phyloP scores from a whole-genome alignment of 2,888 invertebrate genomes.

The Fabriciana adippe region DNA sequence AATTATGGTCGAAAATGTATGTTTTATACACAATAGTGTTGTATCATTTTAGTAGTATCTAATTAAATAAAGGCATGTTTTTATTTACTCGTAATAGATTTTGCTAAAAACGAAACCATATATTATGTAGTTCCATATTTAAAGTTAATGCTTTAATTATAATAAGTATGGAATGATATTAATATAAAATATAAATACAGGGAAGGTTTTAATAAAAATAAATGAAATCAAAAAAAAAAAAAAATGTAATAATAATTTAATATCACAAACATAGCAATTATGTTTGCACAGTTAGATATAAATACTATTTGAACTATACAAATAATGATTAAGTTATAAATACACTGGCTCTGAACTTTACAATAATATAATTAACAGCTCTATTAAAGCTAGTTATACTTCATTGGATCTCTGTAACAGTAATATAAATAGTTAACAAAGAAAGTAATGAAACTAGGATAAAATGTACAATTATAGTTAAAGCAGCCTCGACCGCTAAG shows the following conservation, averaged over 20 bases:
- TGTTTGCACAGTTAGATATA: slow-evolving; percentile 68
- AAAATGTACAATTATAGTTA: slow-evolving; percentile 63
- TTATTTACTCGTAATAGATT: too few species aligned
- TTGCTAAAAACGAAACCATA: too few species aligned
- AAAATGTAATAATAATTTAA: slow-evolving; percentile 78
- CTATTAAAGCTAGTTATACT: slow-evolving; percentile 77
- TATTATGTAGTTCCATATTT: too few species aligned
- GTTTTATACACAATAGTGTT: too few species aligned
- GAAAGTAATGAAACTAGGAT: slow-evolving; percentile 70
- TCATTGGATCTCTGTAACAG: slow-evolving; percentile 76
- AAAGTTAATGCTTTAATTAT: too few species aligned
- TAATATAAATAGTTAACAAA: slow-evolving; percentile 82
- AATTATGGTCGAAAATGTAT: background rate
- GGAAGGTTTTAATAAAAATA: slow-evolving; percentile 31
- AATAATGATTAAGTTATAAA: slow-evolving; percentile 81
- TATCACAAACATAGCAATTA: slow-evolving; percentile 72
- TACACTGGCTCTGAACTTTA: slow-evolving; percentile 80
- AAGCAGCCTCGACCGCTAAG: slow-evolving; percentile 54
- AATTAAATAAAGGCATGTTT: too few species aligned
- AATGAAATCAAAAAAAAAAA: slow-evolving; percentile 44
- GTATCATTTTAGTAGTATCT: too few species aligned
- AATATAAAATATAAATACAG: slow-evolving; percentile 32
- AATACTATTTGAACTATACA: slow-evolving; percentile 81
- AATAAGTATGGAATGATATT: slow-evolving; percentile 8
- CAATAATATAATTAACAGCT: slow-evolving; percentile 78